phyloP scores from a whole-genome alignment of 2,113 vertebrate species.

The Cebus imitator region DNA sequence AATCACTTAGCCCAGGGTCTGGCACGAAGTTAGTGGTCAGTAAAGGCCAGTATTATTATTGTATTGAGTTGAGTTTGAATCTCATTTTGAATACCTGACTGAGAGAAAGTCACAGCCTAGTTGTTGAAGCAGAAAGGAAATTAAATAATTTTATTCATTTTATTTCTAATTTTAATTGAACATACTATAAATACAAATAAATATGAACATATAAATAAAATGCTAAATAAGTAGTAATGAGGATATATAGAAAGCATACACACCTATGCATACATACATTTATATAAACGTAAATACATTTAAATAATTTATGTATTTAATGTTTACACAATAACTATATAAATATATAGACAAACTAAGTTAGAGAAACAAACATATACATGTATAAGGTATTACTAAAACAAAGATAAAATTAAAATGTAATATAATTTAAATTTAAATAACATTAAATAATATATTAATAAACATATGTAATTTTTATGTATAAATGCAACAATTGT shows the following conservation, averaged over 20 bases:
- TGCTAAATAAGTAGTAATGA: neutral
- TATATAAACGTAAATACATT: neutral
- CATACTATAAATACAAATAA: neutral
- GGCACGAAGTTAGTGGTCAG: neutral
- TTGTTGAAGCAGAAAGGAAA: neutral
- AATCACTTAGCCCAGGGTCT: neutral
- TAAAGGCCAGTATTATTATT: neutral
- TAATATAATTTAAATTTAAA: neutral
- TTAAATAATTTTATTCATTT: slow-evolving; percentile 33
- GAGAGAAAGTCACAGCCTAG: neutral
- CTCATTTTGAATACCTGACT: neutral
- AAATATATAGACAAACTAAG: neutral
- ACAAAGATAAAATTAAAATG: neutral
- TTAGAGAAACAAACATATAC: neutral
- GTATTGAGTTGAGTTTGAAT: neutral
- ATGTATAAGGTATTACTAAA: neutral
- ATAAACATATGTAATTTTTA: neutral
- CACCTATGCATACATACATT: neutral
- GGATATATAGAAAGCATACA: neutral
- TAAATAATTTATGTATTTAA: neutral
- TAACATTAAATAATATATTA: neutral
- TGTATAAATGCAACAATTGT: neutral
- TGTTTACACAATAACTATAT: neutral
- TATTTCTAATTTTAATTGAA: slow-evolving; percentile 19
- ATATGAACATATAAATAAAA: neutral